Base-by-base conservation (phyloP, 2,113 vertebrate species). In the Empidonax traillii region DNA sequence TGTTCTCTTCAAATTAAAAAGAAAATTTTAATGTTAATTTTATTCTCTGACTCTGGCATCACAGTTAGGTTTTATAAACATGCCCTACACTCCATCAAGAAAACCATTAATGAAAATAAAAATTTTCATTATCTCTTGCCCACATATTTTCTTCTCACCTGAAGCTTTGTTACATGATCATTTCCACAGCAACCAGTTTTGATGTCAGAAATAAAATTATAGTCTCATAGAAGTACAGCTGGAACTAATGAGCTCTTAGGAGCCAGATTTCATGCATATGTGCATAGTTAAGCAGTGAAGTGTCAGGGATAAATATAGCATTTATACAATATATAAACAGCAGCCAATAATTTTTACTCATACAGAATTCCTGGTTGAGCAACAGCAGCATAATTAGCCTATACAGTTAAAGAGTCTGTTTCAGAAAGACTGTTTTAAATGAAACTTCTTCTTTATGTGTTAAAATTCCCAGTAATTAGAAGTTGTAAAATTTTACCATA, bases 241-340 rank as follows among this genome's bases (percentile, higher is more conserved):
- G 95, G 74, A 92, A 96, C 75, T 96, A 94, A 92, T 89, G 86
- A 91, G 35, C 76, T 90, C 61, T 72, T 65, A 75, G 53, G 47
- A 96, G 44, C 33, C 72, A 93, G 47, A 95, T 96, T 93, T 79
- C 51, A 76, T 80, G 43, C 67, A 90, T 93, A 88, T 85, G 83
- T 95, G 69, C 75, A 66, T 86, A 94, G 68, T 73, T 85, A 80
- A 90, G 25, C 46, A 88, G 46, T 58, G 49, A 87, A 93, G 78
- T 77, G 35, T 84, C 58, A 67, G 30, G 17, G 27, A 86, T 81
- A 95, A 96, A 95, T 87, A 93, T 63, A 91, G 65, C 49, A 87
- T 87, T 92, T 89, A 73, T 65, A 89, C 44, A 92, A 83, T 89
- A 85, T 77, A 71, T 35, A 82, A 89, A 77, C 35, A 76, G 51